phyloP scores from a whole-genome alignment of 2,113 vertebrate species.

The Sturnira hondurensis region DNA sequence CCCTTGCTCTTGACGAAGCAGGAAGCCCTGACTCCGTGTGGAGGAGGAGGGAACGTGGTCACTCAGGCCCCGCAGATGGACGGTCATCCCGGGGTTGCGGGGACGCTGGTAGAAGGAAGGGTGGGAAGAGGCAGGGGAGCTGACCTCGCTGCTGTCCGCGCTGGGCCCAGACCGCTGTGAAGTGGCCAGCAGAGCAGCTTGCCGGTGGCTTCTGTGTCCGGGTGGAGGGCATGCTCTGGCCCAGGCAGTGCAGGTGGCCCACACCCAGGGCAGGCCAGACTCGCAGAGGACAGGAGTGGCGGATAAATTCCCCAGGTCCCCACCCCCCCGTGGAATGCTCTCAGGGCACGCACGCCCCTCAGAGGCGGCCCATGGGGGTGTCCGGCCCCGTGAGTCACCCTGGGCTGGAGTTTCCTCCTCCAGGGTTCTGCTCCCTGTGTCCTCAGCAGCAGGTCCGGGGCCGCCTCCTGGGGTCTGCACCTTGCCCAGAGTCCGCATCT shows the following conservation, averaged over 20 bases:
- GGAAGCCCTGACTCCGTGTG: not conserved
- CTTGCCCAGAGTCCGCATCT: not conserved
- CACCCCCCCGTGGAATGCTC: rapidly evolving
- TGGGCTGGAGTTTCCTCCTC: not conserved
- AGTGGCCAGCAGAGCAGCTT: rapidly evolving
- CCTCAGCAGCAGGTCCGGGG: rapidly evolving
- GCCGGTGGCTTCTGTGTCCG: not conserved
- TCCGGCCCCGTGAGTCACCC: too few species aligned
- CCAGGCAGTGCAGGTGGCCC: not conserved
- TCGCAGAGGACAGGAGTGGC: not conserved
- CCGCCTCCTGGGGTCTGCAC: too few species aligned
- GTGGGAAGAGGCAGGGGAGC: rapidly evolving
- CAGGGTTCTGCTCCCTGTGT: not conserved
- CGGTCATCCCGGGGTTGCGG: rapidly evolving
- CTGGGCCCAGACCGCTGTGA: rapidly evolving
- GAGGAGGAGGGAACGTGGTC: rapidly evolving
- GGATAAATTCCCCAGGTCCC: rapidly evolving
- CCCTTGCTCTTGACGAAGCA: not conserved
- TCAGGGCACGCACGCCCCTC: rapidly evolving
- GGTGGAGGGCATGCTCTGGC: not conserved
- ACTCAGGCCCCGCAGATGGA: rapidly evolving
- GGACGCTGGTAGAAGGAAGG: not conserved
- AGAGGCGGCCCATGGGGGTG: not conserved
- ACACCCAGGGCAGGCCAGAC: not conserved
- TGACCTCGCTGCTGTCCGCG: rapidly evolving